Conservation (phyloP, 1,140 invertebrate genomes). For the Stegodyphus mimosarum region DNA sequence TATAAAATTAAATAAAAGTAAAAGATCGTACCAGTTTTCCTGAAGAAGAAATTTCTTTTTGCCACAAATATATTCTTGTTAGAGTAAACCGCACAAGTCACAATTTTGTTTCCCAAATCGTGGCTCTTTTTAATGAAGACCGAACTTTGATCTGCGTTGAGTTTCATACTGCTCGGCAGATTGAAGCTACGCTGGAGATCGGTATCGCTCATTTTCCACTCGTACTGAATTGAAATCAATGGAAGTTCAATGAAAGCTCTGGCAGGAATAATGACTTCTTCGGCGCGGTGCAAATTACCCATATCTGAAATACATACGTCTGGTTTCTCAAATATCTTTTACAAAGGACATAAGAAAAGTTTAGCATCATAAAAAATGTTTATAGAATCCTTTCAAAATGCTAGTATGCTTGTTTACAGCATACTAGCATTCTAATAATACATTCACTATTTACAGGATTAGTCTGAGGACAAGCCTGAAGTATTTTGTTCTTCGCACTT, state of each 20-base stretch:
- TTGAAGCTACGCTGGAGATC: background rate
- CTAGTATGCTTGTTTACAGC: too few relatives aligned
- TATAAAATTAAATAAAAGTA: too few relatives aligned
- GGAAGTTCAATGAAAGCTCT: background rate
- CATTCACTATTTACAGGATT: too few relatives aligned
- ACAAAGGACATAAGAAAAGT: too few relatives aligned
- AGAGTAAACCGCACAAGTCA: background rate
- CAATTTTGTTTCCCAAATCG: background rate
- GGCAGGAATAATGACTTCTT: background rate
- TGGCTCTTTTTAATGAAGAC: background rate
- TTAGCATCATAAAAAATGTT: too few relatives aligned
- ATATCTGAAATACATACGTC: background rate
- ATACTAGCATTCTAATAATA: too few relatives aligned
- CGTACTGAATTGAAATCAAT: background rate
- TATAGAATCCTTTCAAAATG: too few relatives aligned
- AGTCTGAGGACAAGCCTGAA: too few relatives aligned
- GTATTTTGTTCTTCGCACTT: too few relatives aligned
- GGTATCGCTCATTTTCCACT: background rate
- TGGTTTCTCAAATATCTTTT: too few relatives aligned
- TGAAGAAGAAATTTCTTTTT: background rate
- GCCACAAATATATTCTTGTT: background rate
- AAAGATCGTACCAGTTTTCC: background rate
- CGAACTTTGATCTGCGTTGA: background rate
- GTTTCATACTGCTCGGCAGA: background rate
- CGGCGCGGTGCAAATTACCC: background rate